Percentiles rank a stretch among this genome's conserved stretches.
Conservation (phyloP, 2,888 invertebrate genomes). For the Trisateles emortualis region DNA sequence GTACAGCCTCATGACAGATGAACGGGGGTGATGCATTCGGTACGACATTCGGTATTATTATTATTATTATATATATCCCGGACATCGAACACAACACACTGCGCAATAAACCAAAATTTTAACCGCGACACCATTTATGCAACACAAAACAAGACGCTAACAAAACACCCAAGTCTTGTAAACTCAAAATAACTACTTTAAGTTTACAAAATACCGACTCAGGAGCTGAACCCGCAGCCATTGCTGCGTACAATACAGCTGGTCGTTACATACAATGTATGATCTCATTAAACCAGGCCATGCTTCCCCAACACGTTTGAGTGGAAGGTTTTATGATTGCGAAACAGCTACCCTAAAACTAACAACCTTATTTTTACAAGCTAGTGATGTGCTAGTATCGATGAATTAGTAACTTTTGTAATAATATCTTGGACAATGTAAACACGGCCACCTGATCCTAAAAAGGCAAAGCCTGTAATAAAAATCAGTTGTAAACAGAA, state of each 20-base stretch:
- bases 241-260: constrained; percentile 12
- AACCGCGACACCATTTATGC: not conserved
- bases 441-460: too few species aligned
- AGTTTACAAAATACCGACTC: constrained; percentile 1
- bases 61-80: too few species aligned
- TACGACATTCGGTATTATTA: too few species aligned
- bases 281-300: constrained; percentile 59
- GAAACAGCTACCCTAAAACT: constrained; percentile 72
- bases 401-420: not conserved
- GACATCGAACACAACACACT: too few species aligned
- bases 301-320: constrained; percentile 53
- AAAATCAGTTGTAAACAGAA: too few species aligned
- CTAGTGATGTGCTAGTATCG: constrained; percentile 46
- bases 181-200: not conserved
- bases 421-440: too few species aligned
- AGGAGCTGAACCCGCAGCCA: not conserved
- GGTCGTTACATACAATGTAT: constrained; percentile 62
- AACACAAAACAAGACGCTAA: not conserved
- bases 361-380: constrained; percentile 68
- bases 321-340: constrained; percentile 70
- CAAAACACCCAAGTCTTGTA: not conserved
- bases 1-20: too few species aligned
- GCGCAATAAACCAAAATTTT: too few species aligned
- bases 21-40: too few species aligned
- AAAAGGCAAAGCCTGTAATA: too few species aligned